phyloP scores from a whole-genome alignment of 2,113 vertebrate genomes.

The Hippopotamus amphibius region DNA sequence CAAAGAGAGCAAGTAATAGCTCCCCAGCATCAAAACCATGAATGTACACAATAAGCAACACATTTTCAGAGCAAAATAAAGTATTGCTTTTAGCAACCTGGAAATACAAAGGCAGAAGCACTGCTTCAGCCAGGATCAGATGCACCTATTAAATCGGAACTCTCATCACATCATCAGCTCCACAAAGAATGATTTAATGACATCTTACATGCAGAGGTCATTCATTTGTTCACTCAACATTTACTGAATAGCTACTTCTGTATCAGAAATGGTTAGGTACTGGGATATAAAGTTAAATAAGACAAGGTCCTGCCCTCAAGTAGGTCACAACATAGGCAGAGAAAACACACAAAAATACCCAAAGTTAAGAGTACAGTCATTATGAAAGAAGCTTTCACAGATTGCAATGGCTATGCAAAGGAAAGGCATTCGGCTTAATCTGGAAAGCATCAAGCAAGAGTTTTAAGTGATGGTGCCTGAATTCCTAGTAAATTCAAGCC shows the following conservation, averaged over 20 bases:
- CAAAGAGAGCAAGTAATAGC: neutral
- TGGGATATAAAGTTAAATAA: neutral
- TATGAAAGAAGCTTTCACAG: neutral
- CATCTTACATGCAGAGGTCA: neutral
- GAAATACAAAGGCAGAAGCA: neutral
- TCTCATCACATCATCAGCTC: neutral
- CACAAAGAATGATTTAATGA: neutral
- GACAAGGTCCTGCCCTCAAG: neutral
- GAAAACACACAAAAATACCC: conserved; percentile 36
- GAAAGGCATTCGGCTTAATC: neutral
- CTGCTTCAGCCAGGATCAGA: neutral
- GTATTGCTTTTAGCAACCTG: neutral
- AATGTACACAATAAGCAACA: neutral
- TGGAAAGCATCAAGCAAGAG: neutral
- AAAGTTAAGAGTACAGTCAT: neutral
- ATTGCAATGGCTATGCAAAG: neutral
- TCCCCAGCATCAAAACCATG: neutral
- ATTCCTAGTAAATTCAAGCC: neutral
- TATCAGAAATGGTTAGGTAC: neutral
- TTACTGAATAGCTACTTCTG: neutral
- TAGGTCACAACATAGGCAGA: neutral
- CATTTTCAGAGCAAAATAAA: conserved; percentile 9
- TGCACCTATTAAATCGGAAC: neutral
- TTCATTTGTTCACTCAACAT: neutral
- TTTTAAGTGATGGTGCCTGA: neutral